phyloP scores from a whole-genome alignment of 2,888 invertebrate genomes.

The Tipula helvola region DNA sequence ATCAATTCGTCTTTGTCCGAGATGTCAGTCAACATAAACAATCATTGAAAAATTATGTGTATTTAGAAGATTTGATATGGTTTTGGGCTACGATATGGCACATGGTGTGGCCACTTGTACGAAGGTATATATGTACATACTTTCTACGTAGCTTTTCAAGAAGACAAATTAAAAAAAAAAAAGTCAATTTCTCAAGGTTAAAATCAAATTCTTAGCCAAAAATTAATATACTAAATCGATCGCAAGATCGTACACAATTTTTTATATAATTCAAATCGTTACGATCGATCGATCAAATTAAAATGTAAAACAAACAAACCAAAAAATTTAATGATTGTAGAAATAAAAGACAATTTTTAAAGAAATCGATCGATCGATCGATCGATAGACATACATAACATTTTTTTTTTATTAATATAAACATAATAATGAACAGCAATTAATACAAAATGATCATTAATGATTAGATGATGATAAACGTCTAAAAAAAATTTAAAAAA shows the following conservation, averaged over 20 bases:
- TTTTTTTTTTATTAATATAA: neutral
- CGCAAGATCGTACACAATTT: neutral
- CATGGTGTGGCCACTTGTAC: neutral
- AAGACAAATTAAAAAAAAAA: too few species aligned
- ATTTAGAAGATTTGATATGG: neutral
- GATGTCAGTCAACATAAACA: neutral
- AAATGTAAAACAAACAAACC: neutral
- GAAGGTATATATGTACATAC: neutral
- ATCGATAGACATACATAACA: neutral
- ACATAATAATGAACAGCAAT: neutral
- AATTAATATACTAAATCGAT: neutral
- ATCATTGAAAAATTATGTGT: neutral
- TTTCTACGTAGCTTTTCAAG: neutral
- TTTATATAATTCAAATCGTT: neutral
- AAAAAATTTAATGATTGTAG: neutral
- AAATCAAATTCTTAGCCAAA: neutral
- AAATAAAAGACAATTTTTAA: neutral
- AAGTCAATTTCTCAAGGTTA: neutral
- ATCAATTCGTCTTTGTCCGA: neutral
- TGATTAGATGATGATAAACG: neutral
- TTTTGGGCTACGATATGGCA: neutral
- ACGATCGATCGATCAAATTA: neutral
- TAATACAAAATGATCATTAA: neutral
- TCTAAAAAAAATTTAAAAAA: neutral
- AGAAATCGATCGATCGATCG: neutral